Evolutionary conservation across 2,113 vertebrate genomes (phyloP), one percentile per base, ranked within the genome.

Genomic region (Puntigrus tetrazona): DNA sequence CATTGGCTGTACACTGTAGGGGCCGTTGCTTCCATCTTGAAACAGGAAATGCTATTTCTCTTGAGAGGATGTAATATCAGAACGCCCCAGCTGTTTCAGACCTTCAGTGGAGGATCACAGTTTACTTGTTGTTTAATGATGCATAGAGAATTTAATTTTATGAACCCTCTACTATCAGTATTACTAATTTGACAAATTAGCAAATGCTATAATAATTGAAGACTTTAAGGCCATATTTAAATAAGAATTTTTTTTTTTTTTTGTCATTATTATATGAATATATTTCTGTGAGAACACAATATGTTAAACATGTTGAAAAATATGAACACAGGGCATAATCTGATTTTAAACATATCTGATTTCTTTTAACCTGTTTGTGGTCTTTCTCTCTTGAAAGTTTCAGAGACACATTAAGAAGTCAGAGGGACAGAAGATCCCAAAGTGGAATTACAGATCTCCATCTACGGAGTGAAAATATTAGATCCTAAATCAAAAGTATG

Each of bases 361-460:
- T 5, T 29, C 27, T 31, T 29, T 16, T 6, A 61, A 27, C 27
- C 11, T 61, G 4, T 14, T 20, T 45, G 3, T 27, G 6, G 7
- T n/a, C 38, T 41, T 7, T 41, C 38, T 8, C 6, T 41, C 13
- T 47, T 3, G 10, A 11, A 72, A 99, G 98, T 99, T 99, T 95
- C 97, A 98, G 91, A 97, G 97, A 85, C 98, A 99, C 50, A 99
- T 99, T 85, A 99, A 99, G 92, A 99, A 99, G 91, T 99, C 98
- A 1, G 98, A 98, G 93, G 98, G 98, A 41, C 98, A 97, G 92
- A 99, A 99, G 92, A 96, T 90, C 0, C 97, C 98, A 20, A 99
- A 99, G 97, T 98, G 91, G 98, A 99, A 83, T 87, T 99, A 83
- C 98, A 99, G 89, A 99, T 99, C 90, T 99, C 98, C 82, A 99